Evolutionary conservation across 2,888 invertebrate species (phyloP).

Genomic region (Tenodera sinensis): DNA sequence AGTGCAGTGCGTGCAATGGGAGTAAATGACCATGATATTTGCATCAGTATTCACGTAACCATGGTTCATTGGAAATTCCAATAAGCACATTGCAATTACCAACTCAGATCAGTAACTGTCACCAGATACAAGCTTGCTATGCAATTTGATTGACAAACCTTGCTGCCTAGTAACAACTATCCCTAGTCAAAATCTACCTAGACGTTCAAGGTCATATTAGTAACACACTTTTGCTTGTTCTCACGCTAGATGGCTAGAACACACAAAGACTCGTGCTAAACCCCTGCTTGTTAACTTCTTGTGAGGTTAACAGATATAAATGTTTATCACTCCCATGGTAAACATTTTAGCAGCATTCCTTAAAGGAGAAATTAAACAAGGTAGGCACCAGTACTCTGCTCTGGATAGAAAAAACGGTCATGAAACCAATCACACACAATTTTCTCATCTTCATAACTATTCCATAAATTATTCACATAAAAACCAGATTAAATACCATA

Average conservation of each 20-base stretch:
- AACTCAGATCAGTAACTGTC: neutral
- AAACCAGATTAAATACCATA: too few relatives aligned
- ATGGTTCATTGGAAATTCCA: neutral
- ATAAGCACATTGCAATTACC: neutral
- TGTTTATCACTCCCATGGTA: neutral
- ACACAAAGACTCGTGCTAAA: neutral
- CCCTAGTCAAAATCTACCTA: neutral
- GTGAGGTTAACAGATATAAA: neutral
- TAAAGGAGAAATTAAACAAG: neutral
- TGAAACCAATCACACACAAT: too few relatives aligned
- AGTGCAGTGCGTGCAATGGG: neutral
- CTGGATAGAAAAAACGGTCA: too few relatives aligned
- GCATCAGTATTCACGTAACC: neutral
- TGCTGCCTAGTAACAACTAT: neutral
- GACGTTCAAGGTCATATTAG: neutral
- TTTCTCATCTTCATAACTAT: too few relatives aligned
- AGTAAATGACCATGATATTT: neutral
- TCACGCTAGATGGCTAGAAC: neutral
- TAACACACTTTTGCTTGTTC: neutral
- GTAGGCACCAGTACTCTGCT: too few relatives aligned
- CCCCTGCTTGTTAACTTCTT: too few relatives aligned
- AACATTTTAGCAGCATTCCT: neutral
- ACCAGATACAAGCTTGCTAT: neutral
- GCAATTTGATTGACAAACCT: neutral
- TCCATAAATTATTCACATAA: too few relatives aligned